Evolutionary conservation across 1,140 invertebrate species (phyloP), one percentile per base, ranked within the genome.

Genomic region (Aphelinus certus): DNA sequence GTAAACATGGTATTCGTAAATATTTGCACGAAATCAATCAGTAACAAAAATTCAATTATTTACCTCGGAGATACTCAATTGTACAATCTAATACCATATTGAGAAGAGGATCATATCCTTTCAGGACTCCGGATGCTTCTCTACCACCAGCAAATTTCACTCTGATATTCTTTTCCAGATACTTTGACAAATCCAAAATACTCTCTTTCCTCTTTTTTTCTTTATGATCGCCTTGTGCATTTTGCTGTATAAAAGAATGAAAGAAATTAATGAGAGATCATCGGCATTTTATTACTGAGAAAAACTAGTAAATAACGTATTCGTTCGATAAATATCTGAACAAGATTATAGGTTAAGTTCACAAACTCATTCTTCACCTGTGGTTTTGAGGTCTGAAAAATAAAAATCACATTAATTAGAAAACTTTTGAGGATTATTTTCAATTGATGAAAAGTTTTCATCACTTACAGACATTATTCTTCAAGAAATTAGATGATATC

Each of bases 71-170:
- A 88, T 95, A 98, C 88, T 99, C 98, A 73, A 95, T 95, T 1
- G 97, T 98, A 82, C 97, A 97, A 85, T 99, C 98, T 62, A 99
- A 88, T 64, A 99, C 98, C 56, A 99, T 89, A 88, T 99, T 99
- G 1, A 99, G 88, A 7, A 99, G 86, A 1, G 97, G 97, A 89
- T 99, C 98, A 88, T 97, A 99, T 61, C 98, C 98, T 89, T 99
- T 99, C 1, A 99, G 87, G 79, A 98, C 93, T 47, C 98, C 98
- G 66, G 95, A 94, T 10, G 96, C 97, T 92, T 99, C 98, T 77
- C 98, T 89, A 0, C 98, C 98, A 48, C 98, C 98, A 67, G 97
- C 96, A 87, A 99, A 99, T 86, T 99, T 99, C 0, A 99, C 97
- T 79, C 98, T 91, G 73, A 99, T 98, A 79, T 93, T 94, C 89